These are phyloP conservation scores for Drosophila seguyi DNA, from an alignment of 1,140 invertebrate species.

Conservation along the genomic window DNA sequence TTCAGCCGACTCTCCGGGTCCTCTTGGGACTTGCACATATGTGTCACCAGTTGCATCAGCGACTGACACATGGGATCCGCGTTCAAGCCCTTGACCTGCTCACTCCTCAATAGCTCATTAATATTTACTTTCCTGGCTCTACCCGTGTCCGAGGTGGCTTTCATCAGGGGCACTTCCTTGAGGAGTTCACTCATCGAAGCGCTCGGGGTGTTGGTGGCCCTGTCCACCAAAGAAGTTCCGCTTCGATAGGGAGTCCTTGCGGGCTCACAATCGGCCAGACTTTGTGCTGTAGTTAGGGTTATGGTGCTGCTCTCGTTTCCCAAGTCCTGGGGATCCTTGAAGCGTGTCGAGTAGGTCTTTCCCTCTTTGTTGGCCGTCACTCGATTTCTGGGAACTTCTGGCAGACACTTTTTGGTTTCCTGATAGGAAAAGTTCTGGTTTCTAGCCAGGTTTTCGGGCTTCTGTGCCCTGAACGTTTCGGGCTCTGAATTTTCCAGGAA, in stretches of 20 bases:
- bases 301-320: constrained; percentile 15
- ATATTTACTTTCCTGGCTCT: constrained; percentile 32
- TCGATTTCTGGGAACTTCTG: too few relatives aligned
- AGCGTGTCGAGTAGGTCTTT: neutral
- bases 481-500: constrained; percentile 7
- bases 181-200: neutral
- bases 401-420: neutral
- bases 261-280: neutral
- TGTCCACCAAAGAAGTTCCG: constrained; percentile 5
- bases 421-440: neutral
- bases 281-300: constrained; percentile 18
- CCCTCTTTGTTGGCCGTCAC: neutral
- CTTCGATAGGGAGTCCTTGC: neutral
- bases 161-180: neutral
- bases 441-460: neutral
- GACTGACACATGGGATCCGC: constrained; percentile 34
- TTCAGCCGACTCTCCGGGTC: constrained; percentile 8
- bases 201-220: constrained; percentile 8
- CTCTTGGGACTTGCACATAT: constrained; percentile 21
- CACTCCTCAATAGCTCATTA: constrained; percentile 32
- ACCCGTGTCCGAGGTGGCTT: neutral
- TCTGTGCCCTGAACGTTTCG: neutral
- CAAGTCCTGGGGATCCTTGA: neutral
- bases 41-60: constrained; percentile 45
- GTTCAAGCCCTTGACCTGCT: constrained; percentile 19